Evolutionary conservation across 2,797 vertebrate species (phyloP).

Genomic region (Oreonectes daqikongensis): DNA sequence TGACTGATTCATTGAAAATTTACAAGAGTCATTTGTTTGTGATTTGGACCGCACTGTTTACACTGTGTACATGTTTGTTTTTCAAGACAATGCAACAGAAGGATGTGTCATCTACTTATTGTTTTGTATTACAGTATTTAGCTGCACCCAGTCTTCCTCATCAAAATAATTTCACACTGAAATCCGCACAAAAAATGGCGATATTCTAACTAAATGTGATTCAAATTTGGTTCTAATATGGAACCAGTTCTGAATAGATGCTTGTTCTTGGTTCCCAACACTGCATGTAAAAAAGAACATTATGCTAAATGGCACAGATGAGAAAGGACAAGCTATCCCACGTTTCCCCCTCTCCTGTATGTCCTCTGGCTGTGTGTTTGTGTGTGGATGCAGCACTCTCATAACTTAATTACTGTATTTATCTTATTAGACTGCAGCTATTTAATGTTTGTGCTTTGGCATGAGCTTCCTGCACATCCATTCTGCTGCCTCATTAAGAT

Average conservation of each 20-base stretch:
- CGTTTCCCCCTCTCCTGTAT: constrained; percentile 31
- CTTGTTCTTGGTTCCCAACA: no score
- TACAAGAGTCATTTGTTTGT: not conserved
- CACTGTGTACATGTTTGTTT: not conserved
- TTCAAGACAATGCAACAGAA: not conserved
- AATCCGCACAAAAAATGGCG: not conserved
- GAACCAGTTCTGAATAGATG: not conserved
- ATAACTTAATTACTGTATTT: constrained; percentile 62
- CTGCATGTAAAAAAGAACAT: not conserved
- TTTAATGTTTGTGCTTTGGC: constrained; percentile 59
- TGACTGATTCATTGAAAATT: not conserved
- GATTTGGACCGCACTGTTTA: not conserved
- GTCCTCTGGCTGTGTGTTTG: constrained; percentile 54
- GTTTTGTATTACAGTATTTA: not conserved
- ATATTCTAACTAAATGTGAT: not conserved
- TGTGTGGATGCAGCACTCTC: constrained; percentile 52
- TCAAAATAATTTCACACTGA: not conserved
- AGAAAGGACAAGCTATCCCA: constrained; percentile 34
- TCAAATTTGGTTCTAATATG: not conserved
- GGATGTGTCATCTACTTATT: not conserved
- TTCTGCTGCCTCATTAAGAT: constrained; percentile 59
- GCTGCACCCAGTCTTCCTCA: not conserved
- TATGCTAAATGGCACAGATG: constrained; percentile 30
- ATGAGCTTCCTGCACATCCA: constrained; percentile 50
- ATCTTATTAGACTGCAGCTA: constrained; percentile 61